Evolutionary conservation across 2,113 vertebrate species (phyloP), one percentile per base, ranked within the genome.

Genomic region (Tylochromis polylepis): DNA sequence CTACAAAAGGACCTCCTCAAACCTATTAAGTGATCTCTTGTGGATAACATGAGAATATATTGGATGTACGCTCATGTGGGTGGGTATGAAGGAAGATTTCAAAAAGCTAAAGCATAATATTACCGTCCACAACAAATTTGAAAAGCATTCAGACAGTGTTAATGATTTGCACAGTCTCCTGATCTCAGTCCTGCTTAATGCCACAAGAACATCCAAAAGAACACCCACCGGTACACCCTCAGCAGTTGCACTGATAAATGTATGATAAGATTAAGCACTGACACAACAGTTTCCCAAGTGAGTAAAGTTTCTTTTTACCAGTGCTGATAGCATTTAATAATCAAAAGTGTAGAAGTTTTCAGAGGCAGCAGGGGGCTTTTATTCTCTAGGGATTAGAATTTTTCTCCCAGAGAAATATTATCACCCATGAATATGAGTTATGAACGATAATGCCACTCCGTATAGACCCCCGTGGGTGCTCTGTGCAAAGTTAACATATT

Each of bases 281-380:
- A 79, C 16, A 7, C 58, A 11, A 51, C 55, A 16, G 24, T 43
- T 83, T 85, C 34, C 81, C 49, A 62, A 81, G 65, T 80, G 36
- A 78, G 53, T 43, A 53, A 86, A 53, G 43, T 88, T 91, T 85
- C 46, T 84, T 86, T 85, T 81, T 22, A 79, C n/a, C 43, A 70
- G 14, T 15, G 43, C 90, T 89, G 83, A 79, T 7, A 36, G 85
- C 85, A 78, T 79, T 89, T 70, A 88, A 88, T 75, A 85, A 81
- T 65, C 12, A 53, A 83, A 75, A 11, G 81, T 86, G 60, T 58
- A 38, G 16, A 84, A 56, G 65, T 77, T 67, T 82, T 82, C 27
- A 58, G 18, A 85, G 53, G 38, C 85, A 31, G 67, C 77, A 22
- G 29, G 12, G 62, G 72, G 82, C 27, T 86, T 91, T 70, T 86